Evolutionary conservation across 2,797 vertebrate genomes (phyloP).

Genomic region (Diplodus puntazzo): DNA sequence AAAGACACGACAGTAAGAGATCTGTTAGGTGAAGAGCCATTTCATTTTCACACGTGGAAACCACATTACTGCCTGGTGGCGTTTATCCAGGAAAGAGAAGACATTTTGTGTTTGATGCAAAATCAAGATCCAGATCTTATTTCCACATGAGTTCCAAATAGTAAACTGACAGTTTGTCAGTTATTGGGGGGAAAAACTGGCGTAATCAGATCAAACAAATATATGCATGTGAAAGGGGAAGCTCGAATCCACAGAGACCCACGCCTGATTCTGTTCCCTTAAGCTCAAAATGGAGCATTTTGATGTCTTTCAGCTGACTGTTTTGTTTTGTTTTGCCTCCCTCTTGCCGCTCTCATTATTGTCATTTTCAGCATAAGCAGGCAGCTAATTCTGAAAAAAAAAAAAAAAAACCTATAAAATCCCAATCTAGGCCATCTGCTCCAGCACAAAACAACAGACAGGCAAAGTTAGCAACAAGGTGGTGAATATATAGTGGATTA

Average conservation of each 20-base stretch:
- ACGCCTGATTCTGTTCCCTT: no score
- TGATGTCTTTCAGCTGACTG: background rate
- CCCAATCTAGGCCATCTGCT: background rate
- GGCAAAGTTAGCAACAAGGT: background rate
- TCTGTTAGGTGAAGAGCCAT: conserved; percentile 17
- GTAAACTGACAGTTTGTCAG: background rate
- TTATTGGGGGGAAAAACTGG: background rate
- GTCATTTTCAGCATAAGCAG: background rate
- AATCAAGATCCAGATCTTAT: conserved; percentile 7
- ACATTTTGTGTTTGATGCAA: conserved; percentile 11
- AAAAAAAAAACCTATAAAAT: background rate
- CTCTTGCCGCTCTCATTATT: background rate
- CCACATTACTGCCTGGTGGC: conserved; percentile 1
- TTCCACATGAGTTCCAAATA: background rate
- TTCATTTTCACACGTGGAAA: conserved; percentile 36
- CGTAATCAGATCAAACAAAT: background rate
- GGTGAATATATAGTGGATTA: background rate
- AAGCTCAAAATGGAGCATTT: background rate
- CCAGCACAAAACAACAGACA: background rate
- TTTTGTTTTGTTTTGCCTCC: background rate
- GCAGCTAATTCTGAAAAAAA: background rate
- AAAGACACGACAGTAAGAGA: conserved; percentile 15
- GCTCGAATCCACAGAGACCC: no score
- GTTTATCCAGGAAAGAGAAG: conserved; percentile 14
- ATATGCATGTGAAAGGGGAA: background rate